These are phyloP conservation scores for Beris morrisii DNA, from an alignment of 2,888 invertebrate genomes.

Conservation along the genomic window DNA sequence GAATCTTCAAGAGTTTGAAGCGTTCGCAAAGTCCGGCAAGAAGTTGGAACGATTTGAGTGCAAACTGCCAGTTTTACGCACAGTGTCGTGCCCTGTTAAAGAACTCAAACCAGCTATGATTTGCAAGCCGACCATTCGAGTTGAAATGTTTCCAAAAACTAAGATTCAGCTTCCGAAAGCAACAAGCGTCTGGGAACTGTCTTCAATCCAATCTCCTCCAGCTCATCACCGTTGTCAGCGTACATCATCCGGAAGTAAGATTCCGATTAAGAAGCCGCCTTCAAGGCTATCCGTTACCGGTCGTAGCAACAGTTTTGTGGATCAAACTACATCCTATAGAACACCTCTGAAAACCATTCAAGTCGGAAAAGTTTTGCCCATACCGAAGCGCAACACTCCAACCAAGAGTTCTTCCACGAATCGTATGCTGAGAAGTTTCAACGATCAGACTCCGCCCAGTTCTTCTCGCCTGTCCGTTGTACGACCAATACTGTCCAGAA, in stretches of 20 bases:
- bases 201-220: conserved; percentile 40
- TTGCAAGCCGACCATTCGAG: background rate
- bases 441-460: conserved; percentile 32
- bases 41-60: conserved; percentile 53
- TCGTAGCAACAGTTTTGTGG: conserved; percentile 49
- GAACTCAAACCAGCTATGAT: conserved; percentile 56
- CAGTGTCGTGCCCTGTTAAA: conserved; percentile 42
- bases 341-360: conserved; percentile 11
- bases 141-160: conserved; percentile 33
- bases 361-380: conserved; percentile 29
- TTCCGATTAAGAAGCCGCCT: conserved; percentile 58
- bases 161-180: conserved; percentile 58
- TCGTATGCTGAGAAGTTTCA: conserved; percentile 41
- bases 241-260: conserved; percentile 64
- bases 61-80: conserved; percentile 52
- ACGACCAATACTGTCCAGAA: conserved; percentile 2
- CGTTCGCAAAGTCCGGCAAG: conserved; percentile 58
- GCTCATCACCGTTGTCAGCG: conserved; percentile 33
- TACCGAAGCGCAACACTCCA: conserved; percentile 19
- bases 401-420: conserved; percentile 38
- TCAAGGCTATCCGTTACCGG: conserved; percentile 44
- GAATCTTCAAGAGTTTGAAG: conserved; percentile 63
- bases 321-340: background rate
- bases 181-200: conserved; percentile 62
- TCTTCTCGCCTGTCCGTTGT: background rate